Evolutionary conservation across 2,797 vertebrate genomes (phyloP).

Genomic region (Graptemys geographica): DNA sequence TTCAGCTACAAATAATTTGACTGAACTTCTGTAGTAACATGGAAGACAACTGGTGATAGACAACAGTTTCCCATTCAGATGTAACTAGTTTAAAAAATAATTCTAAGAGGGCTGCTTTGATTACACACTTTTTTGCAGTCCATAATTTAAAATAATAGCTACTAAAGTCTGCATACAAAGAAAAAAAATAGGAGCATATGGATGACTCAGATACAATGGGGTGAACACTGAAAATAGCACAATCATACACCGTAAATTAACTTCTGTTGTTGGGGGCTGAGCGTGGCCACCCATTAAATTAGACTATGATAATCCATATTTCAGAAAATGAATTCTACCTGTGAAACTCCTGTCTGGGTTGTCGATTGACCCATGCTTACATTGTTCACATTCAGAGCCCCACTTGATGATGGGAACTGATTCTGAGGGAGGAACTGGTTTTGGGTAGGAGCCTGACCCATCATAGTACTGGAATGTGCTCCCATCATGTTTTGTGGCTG

Average conservation of each 20-base stretch:
- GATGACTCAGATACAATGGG: not conserved
- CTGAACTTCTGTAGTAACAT: not conserved
- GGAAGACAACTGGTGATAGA: not conserved
- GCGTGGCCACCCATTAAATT: not conserved
- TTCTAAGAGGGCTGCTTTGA: not conserved
- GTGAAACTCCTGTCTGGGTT: slow-evolving; percentile 89
- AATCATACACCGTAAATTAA: not conserved
- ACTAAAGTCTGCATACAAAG: not conserved
- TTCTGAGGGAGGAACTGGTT: slow-evolving; percentile 92
- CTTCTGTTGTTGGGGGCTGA: not conserved
- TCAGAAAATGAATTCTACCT: slow-evolving; percentile 82
- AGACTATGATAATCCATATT: not conserved
- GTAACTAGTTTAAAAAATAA: not conserved
- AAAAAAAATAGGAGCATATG: not conserved
- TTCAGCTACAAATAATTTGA: not conserved
- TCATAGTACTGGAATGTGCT: slow-evolving; percentile 89
- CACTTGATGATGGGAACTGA: slow-evolving; percentile 88
- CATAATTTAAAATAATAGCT: slow-evolving; percentile 8
- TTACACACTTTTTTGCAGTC: not conserved
- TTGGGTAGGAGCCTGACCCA: slow-evolving; percentile 90
- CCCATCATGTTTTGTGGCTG: slow-evolving; percentile 93
- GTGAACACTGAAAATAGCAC: not conserved
- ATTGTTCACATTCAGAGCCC: slow-evolving; percentile 88
- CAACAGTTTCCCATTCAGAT: not conserved
- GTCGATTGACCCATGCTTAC: slow-evolving; percentile 89